phyloP scores from a whole-genome alignment of 2,797 vertebrate genomes.

The Sebastes nivosus region DNA sequence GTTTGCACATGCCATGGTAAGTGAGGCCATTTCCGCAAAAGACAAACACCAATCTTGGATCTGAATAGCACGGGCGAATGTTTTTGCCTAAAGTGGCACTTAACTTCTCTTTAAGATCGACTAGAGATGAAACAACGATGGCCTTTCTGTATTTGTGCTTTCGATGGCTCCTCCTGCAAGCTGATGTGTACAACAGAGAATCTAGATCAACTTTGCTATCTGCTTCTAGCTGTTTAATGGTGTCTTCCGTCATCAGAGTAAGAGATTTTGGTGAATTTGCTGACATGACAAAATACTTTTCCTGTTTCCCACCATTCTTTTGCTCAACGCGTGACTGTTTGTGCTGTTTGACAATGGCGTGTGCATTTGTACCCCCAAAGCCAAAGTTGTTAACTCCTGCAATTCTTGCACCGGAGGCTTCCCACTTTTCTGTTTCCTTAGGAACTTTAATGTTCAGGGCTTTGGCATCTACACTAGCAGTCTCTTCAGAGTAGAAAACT shows the following conservation, averaged over 20 bases:
- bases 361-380: conserved; percentile 91
- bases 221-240: conserved; percentile 72
- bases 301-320: conserved; percentile 46
- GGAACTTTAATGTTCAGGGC: conserved; percentile 82
- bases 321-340: conserved; percentile 52
- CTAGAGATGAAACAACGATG: conserved; percentile 78
- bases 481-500: conserved; percentile 81
- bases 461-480: conserved; percentile 78
- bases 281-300: conserved; percentile 83
- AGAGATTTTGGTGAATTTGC: conserved; percentile 85
- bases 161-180: conserved; percentile 88
- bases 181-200: conserved; percentile 85
- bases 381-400: conserved; percentile 91
- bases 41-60: conserved; percentile 84
- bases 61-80: conserved; percentile 34
- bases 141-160: conserved; percentile 85
- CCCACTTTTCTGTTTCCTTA: conserved; percentile 80
- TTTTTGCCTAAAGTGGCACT: conserved; percentile 29
- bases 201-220: conserved; percentile 69
- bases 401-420: conserved; percentile 70
- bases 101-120: conserved; percentile 81
- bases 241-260: conserved; percentile 76
- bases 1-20: conserved; percentile 83
- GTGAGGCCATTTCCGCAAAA: conserved; percentile 87
- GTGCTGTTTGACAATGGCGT: conserved; percentile 84